Conservation (phyloP, 2,888 invertebrate species). For the Laothoe populi region DNA sequence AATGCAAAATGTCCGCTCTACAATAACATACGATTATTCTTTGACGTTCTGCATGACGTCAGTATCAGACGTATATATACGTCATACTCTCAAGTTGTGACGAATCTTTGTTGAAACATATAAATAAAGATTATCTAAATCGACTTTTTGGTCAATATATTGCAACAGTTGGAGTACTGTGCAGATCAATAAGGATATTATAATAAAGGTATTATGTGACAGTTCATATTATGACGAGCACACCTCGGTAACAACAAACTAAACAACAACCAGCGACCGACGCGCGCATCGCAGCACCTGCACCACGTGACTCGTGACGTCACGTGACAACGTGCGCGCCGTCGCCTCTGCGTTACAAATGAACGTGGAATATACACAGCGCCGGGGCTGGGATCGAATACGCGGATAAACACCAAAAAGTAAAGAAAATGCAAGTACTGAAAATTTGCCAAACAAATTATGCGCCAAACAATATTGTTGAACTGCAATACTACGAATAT, state of each 20-base stretch:
- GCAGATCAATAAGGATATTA: constrained; percentile 6
- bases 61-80: too few relatives aligned
- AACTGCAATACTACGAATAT: not conserved
- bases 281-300: not conserved
- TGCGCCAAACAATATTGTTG: not conserved
- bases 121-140: not conserved
- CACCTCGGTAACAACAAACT: constrained; percentile 2
- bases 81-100: not conserved
- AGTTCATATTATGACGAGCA: not conserved
- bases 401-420: not conserved
- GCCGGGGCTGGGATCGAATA: not conserved
- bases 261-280: constrained; percentile 12
- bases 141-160: constrained; percentile 15
- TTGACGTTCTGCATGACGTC: not conserved
- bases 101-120: constrained; percentile 1
- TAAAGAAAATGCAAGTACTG: not conserved
- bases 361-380: constrained; percentile 18
- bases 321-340: not conserved
- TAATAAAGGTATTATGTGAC: not conserved
- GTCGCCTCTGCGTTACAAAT: not conserved
- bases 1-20: not conserved
- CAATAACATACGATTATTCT: not conserved
- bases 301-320: not conserved
- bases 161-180: constrained; percentile 1
- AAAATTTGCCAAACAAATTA: not conserved